phyloP scores from a whole-genome alignment of 1,140 invertebrate species.

The Lepidurus couesii region DNA sequence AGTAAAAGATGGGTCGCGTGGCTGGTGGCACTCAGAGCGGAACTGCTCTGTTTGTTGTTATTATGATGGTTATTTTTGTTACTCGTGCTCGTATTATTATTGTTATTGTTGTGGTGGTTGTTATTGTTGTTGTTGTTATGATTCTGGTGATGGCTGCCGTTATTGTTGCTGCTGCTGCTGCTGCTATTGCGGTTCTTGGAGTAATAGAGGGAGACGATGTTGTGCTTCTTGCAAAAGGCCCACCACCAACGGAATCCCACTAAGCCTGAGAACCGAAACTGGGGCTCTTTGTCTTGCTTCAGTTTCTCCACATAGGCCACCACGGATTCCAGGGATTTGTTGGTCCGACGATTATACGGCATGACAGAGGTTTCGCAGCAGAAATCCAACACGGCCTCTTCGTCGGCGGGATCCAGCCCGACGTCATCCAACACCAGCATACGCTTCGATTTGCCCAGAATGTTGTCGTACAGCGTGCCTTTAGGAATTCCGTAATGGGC shows the following conservation, averaged over 20 bases:
- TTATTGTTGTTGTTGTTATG: constrained; percentile 32
- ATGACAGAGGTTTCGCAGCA: constrained; percentile 65
- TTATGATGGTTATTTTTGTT: not conserved
- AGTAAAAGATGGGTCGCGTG: constrained; percentile 22
- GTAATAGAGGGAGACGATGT: constrained; percentile 60
- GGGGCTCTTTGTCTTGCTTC: constrained; percentile 52
- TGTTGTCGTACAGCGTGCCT: constrained; percentile 71
- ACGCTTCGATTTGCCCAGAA: constrained; percentile 66
- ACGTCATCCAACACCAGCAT: constrained; percentile 68
- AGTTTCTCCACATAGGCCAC: constrained; percentile 60
- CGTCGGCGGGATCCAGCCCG: constrained; percentile 55
- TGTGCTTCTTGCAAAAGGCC: constrained; percentile 73
- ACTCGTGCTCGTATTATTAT: constrained; percentile 21
- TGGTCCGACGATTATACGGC: constrained; percentile 64
- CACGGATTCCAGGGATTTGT: constrained; percentile 59
- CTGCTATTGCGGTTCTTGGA: constrained; percentile 43
- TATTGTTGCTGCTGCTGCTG: constrained; percentile 29
- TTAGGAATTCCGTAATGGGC: constrained; percentile 66
- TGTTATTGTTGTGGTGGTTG: constrained; percentile 44
- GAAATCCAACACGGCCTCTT: constrained; percentile 61
- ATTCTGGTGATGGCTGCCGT: constrained; percentile 25
- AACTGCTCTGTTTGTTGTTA: constrained; percentile 31
- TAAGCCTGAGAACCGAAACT: constrained; percentile 59
- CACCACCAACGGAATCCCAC: constrained; percentile 72
- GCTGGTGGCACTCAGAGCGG: not conserved